phyloP scores from a whole-genome alignment of 64 coral and sea anemone genomes.

The Pocillopora damicornis region DNA sequence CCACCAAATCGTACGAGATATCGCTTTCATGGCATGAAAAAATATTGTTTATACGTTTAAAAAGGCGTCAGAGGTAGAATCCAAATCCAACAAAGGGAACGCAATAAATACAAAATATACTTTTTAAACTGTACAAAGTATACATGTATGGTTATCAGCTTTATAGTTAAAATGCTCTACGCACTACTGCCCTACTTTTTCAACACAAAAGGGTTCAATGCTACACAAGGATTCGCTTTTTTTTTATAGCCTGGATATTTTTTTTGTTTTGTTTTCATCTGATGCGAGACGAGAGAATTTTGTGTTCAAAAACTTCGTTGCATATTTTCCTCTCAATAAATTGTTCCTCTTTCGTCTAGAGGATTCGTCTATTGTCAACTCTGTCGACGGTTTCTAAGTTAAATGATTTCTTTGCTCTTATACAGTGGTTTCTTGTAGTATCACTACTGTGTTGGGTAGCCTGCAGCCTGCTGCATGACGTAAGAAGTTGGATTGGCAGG shows the following conservation, averaged over 20 bases:
- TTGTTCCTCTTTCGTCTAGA: background rate
- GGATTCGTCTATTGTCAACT: background rate
- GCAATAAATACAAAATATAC: constrained; percentile 60
- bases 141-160: constrained; percentile 13
- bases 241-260: constrained; percentile 8
- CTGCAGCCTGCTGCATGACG: constrained; percentile 98
- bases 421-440: background rate
- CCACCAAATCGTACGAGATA: background rate
- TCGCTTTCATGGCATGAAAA: constrained; percentile 21
- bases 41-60: constrained; percentile 34
- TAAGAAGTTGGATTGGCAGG: constrained; percentile 55
- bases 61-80: constrained; percentile 2
- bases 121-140: constrained; percentile 56
- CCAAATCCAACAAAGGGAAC: constrained; percentile 3
- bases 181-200: constrained; percentile 40
- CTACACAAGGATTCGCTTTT: constrained; percentile 1
- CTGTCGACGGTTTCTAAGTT: background rate
- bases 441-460: constrained; percentile 82
- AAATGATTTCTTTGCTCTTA: constrained; percentile 9
- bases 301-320: constrained; percentile 4
- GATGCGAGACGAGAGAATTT: background rate
- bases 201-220: constrained; percentile 66
- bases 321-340: constrained; percentile 7
- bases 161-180: constrained; percentile 26
- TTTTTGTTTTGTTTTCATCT: background rate